Evolutionary conservation across 2,888 invertebrate genomes (phyloP).

Genomic region (Lasioglossum leucozonium): DNA sequence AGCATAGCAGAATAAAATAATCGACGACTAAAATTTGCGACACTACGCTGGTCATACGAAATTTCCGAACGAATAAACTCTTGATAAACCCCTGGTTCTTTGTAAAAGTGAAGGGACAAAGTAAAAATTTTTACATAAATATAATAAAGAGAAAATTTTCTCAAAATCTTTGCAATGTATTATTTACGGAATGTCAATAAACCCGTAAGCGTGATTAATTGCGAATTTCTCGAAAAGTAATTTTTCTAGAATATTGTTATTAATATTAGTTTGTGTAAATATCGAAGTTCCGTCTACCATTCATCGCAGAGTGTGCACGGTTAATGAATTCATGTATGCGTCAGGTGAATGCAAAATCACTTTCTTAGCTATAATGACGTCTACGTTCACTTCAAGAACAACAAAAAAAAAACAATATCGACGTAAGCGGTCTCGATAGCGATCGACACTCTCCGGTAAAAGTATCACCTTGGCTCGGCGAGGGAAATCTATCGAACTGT

Average conservation of each 20-base stretch:
- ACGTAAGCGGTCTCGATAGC: conserved; percentile 4
- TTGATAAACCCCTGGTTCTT: neutral
- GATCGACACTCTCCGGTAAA: neutral
- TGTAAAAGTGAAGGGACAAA: neutral
- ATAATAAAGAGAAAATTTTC: too few species aligned
- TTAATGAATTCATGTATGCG: conserved; percentile 26
- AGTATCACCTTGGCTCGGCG: neutral
- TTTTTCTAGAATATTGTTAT: too few species aligned
- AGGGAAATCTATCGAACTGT: neutral
- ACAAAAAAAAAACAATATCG: neutral
- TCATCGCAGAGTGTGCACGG: neutral
- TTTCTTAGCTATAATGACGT: neutral
- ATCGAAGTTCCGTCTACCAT: neutral
- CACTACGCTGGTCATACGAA: too few species aligned
- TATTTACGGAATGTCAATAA: neutral
- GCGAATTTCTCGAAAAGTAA: neutral
- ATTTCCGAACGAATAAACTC: neutral
- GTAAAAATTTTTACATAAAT: too few species aligned
- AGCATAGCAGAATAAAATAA: neutral
- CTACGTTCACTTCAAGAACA: neutral
- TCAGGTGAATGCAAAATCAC: conserved; percentile 15
- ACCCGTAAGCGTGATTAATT: neutral
- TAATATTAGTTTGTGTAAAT: neutral
- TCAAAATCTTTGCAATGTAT: neutral
- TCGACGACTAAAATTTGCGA: too few species aligned